Percentiles rank a stretch among this genome's conserved stretches.
Evolutionary conservation across 2,888 invertebrate genomes (phyloP).

Genomic region (Cacoxenus indagator): DNA sequence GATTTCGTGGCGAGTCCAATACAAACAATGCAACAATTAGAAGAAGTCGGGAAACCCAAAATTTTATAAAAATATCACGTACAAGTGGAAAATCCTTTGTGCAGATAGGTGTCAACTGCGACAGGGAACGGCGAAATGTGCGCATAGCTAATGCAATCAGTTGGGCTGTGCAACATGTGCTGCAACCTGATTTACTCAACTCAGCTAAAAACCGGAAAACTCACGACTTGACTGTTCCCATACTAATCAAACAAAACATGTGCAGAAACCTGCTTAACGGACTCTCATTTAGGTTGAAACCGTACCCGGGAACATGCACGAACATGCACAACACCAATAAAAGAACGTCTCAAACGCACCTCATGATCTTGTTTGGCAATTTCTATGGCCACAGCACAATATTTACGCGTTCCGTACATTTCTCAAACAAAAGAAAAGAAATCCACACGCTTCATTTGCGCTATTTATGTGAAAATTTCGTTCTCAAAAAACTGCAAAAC

Average conservation of each 20-base stretch:
- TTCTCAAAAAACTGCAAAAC: slow-evolving; percentile 12
- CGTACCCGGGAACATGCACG: background rate
- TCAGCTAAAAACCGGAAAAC: background rate
- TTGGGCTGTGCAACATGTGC: slow-evolving; percentile 10
- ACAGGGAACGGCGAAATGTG: background rate
- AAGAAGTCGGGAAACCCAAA: background rate
- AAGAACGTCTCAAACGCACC: background rate
- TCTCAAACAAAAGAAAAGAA: slow-evolving; percentile 1
- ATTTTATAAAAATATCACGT: slow-evolving; percentile 24
- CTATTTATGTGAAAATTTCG: background rate
- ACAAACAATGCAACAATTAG: background rate
- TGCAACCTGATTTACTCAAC: background rate
- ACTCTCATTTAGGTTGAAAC: background rate
- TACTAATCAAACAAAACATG: background rate
- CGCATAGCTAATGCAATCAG: background rate
- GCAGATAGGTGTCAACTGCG: slow-evolving; percentile 8
- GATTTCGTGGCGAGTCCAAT: background rate
- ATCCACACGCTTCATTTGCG: background rate
- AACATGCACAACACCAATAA: background rate
- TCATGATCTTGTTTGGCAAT: slow-evolving; percentile 1
- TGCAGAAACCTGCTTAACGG: no score
- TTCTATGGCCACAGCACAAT: slow-evolving; percentile 1
- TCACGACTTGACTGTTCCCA: slow-evolving; percentile 2
- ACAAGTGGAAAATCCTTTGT: slow-evolving; percentile 12
- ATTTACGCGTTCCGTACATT: slow-evolving; percentile 8